A percentile compares a stretch with the other conserved stretches of the same genome.
phyloP scores from a whole-genome alignment of 35 echinoderm and acorn worm genomes.

The Diadema setosum region DNA sequence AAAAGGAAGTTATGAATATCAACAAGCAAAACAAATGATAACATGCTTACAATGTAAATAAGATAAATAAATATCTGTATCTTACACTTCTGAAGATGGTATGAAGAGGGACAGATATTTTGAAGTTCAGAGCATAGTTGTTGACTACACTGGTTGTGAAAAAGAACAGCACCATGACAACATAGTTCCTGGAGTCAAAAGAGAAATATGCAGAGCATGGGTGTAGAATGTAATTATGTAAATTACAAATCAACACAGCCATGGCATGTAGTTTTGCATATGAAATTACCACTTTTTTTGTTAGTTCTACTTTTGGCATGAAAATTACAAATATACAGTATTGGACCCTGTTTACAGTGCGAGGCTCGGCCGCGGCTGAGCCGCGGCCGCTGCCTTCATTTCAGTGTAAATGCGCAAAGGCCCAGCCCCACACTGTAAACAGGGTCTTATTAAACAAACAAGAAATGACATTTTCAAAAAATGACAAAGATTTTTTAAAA shows the following conservation, averaged over 20 bases:
- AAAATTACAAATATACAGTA: not conserved
- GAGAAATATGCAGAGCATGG: too few species aligned
- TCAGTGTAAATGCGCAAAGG: too few species aligned
- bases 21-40: too few species aligned
- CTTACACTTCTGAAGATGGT: constrained; percentile 98
- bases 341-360: not conserved
- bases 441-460: too few species aligned
- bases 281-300: not conserved
- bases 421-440: too few species aligned
- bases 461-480: too few species aligned
- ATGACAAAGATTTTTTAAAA: too few species aligned
- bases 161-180: constrained; percentile 74
- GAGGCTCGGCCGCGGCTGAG: too few species aligned
- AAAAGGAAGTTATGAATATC: too few species aligned
- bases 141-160: constrained; percentile 82
- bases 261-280: not conserved
- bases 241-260: not conserved
- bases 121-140: constrained; percentile 94
- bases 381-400: too few species aligned
- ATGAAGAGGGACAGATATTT: constrained; percentile 87
- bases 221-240: not conserved
- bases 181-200: constrained; percentile 70
- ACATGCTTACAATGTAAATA: too few species aligned
- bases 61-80: not conserved
- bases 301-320: not conserved